phyloP scores from a whole-genome alignment of 2,888 invertebrate genomes.

The Nomada hirtipes region DNA sequence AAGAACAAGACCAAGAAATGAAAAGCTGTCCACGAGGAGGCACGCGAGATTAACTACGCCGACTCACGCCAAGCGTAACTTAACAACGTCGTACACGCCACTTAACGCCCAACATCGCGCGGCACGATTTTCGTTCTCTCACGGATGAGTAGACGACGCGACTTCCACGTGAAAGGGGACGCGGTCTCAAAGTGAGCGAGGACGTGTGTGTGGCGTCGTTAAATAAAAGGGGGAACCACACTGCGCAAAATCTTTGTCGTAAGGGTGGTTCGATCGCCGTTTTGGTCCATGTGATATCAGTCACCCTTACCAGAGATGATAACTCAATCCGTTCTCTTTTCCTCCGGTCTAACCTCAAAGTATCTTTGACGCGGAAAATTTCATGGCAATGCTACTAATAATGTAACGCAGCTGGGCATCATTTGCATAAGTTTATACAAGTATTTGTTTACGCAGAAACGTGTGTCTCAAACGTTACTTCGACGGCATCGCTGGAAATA shows the following conservation, averaged over 20 bases:
- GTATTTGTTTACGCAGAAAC: no score
- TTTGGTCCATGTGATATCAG: slow-evolving; percentile 51
- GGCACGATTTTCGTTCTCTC: slow-evolving; percentile 45
- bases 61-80: slow-evolving; percentile 65
- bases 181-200: slow-evolving; percentile 40
- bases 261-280: slow-evolving; percentile 47
- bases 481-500: background rate
- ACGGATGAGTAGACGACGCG: slow-evolving; percentile 6
- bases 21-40: slow-evolving; percentile 34
- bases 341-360: background rate
- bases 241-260: slow-evolving; percentile 55
- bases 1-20: background rate
- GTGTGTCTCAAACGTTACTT: background rate
- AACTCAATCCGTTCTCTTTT: slow-evolving; percentile 11
- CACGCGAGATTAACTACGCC: slow-evolving; percentile 62
- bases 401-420: no score
- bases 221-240: slow-evolving; percentile 45
- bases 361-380: background rate
- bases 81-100: slow-evolving; percentile 64
- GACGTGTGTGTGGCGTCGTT: slow-evolving; percentile 34
- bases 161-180: slow-evolving; percentile 21
- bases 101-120: slow-evolving; percentile 62
- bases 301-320: slow-evolving; percentile 8
- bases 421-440: no score
- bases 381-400: no score